Base-by-base conservation (phyloP, 2,888 invertebrate species). In the Eristalinus sepulchralis region DNA sequence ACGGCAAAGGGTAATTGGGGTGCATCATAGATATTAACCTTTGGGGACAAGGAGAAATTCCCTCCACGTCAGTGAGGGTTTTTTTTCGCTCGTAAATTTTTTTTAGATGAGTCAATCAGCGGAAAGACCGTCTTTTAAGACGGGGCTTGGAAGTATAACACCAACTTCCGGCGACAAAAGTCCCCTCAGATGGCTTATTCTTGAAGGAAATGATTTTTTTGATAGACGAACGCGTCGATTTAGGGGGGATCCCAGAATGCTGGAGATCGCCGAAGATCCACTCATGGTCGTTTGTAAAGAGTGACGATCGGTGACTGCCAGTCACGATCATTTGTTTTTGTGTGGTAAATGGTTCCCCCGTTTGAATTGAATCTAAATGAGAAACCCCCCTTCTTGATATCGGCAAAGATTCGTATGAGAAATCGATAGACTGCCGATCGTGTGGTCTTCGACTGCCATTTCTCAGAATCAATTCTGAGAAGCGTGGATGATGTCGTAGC, bases 11-110 rank as follows among this genome's bases (percentile, higher is more conserved):
- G 17, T 13, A 62, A 27, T 71, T 39, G 31, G 17, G 8, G 47
- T 31, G 47, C 20, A 31, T 34, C 9, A 66, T 66, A 57, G 36
- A 33, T 39, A 57, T 57, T 31, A n/a, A 53, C 17, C 57, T 57
- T 27, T 17, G 34, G 13, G 24, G 17, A n/a, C 11, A 13, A n/a
- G 53, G 33, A 22, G 39, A n/a, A 72, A 62, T 20, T 33, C 39
- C 59, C 31, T 17, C 68, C 36, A 55, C 77, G 68, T 55, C 11
- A 64, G 36, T 57, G 10, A 34, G 60, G 39, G 39, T 60, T 76
- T 68, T 63, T 70, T n/a, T 31, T 67, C 4, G 10, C 5, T 24
- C 24, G 5, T 47, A 17, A 22, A n/a, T 17, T 27, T 53, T 33
- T 24, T 5, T 27, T n/a, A n/a, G 4, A 60, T 59, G 36, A 6